These are phyloP conservation scores for Leucania comma DNA, from an alignment of 2,888 invertebrate genomes.

Conservation along the genomic window DNA sequence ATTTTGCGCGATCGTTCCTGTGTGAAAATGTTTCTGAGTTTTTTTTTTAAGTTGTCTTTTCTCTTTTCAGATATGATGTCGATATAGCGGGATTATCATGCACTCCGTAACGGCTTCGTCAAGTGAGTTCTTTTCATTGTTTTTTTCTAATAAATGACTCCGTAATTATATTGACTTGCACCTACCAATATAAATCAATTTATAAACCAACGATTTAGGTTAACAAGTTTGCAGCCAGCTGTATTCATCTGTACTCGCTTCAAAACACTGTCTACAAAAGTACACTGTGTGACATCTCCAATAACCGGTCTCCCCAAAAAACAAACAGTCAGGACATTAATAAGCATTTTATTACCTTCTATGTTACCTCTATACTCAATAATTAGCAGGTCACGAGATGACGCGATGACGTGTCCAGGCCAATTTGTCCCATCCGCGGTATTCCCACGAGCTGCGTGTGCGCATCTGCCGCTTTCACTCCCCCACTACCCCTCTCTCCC, in stretches of 20 bases:
- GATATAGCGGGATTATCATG: conserved; percentile 69
- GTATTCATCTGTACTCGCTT: not conserved
- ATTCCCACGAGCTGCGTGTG: conserved; percentile 82
- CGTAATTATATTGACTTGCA: not conserved
- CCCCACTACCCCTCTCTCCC: conserved; percentile 66
- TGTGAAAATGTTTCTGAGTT: conserved; percentile 65
- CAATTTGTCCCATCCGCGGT: conserved; percentile 71
- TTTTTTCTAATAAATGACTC: not conserved
- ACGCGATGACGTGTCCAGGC: conserved; percentile 79
- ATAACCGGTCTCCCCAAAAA: not conserved
- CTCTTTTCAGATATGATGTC: conserved; percentile 68
- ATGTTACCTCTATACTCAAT: conserved; percentile 15
- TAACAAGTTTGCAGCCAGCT: not conserved
- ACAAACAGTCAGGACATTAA: conserved; percentile 6
- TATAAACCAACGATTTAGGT: not conserved
- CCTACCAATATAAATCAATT: not conserved
- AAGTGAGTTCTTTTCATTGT: conserved; percentile 69
- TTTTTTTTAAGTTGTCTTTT: conserved; percentile 10
- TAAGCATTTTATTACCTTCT: conserved; percentile 14
- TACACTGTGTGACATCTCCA: conserved; percentile 10
- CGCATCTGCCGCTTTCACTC: conserved; percentile 83
- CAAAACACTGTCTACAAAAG: not conserved
- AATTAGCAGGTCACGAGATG: conserved; percentile 71
- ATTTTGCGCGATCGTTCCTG: conserved; percentile 72
- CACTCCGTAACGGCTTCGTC: conserved; percentile 78